Conservation (phyloP, 2,888 invertebrate species). For the Morpho helenor region DNA sequence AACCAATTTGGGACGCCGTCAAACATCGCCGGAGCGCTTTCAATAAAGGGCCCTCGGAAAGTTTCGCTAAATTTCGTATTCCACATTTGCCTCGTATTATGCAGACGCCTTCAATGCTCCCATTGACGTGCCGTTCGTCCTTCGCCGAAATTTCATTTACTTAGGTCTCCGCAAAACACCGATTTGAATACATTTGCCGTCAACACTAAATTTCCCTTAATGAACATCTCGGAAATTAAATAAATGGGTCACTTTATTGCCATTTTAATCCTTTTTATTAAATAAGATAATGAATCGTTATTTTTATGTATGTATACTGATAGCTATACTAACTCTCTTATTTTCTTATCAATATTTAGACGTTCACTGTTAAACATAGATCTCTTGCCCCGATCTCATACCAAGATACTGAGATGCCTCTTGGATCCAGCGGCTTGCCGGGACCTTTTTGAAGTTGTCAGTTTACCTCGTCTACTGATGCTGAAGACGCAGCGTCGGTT, state of each 20-base stretch:
- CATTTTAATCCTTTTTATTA: no score
- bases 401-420: no score
- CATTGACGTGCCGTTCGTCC: constrained; percentile 32
- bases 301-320: no score
- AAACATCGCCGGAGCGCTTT: constrained; percentile 34
- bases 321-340: no score
- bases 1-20: constrained; percentile 34
- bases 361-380: no score
- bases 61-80: constrained; percentile 39
- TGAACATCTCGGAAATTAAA: constrained; percentile 35
- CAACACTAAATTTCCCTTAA: constrained; percentile 31
- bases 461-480: no score
- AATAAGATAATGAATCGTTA: no score
- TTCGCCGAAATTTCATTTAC: constrained; percentile 48
- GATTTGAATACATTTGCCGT: constrained; percentile 55
- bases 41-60: constrained; percentile 37
- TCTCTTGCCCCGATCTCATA: no score
- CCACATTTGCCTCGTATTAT: constrained; percentile 36
- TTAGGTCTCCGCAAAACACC: constrained; percentile 48
- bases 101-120: constrained; percentile 26
- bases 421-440: no score
- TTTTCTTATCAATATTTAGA: no score
- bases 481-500: no score
- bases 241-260: neutral
- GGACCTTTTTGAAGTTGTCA: no score